Evolutionary conservation across 2,888 invertebrate species (phyloP), one percentile per base, ranked within the genome.

Genomic region (Parnassius orleans): DNA sequence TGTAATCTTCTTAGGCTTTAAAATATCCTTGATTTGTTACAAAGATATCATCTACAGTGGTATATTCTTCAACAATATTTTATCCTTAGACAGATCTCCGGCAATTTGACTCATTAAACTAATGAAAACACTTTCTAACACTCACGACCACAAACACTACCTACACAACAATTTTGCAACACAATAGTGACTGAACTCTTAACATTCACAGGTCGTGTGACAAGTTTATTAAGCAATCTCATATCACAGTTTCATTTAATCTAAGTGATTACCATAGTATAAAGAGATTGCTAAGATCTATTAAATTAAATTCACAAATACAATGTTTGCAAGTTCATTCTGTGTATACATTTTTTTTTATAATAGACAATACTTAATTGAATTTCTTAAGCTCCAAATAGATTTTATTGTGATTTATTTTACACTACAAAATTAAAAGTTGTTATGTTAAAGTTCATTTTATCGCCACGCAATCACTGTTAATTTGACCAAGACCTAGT

Each of bases 221-320:
- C 56, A 59, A 50, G 54, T 53, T 53, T 50, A 53, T 52, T 64
- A 72, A 73, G 72, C 77, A 73, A 75, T 78, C 72, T 74, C 71
- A 76, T 84, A 84, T 84, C 84, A 84, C 84, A 84, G 84, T 77
- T 79, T 77, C 52, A 69, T 77, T 72, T 80, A 71, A 71, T 69
- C 68, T 70, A 70, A 67, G 58, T 63, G 61, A 61, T 62, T 64
- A 67, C 53, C 44, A 58, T 65, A 67, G 62, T 63, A 62, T 58
- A 53, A 65, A 64, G 67, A 65, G 63, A 66, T 60, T 60, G 61
- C 61, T 63, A 51, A 42, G 48, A 44, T 19, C 44, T 63, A 52
- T 48, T 3, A 54, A 48, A 54, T 55, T 60, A 43, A 63, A 44
- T 59, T 51, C 54, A 14, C 57, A 47, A 42, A 53, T 15, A 10